Conservation (phyloP, 2,113 vertebrate genomes). For the Neolamprologus brichardi region DNA sequence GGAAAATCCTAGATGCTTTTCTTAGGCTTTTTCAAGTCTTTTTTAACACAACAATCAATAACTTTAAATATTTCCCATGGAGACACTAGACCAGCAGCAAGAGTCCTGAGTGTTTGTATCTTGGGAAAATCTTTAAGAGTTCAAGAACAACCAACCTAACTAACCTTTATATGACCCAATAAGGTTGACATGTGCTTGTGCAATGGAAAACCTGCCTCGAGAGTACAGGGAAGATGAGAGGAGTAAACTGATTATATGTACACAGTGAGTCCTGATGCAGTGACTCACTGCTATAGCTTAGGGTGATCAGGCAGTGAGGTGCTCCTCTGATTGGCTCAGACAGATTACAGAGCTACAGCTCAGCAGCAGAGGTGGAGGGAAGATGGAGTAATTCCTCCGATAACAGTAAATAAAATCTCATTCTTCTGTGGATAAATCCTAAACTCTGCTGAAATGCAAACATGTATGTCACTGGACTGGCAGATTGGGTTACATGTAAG, state of each 20-base stretch:
- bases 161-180: not conserved
- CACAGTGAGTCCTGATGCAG: not conserved
- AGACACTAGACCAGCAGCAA: not conserved
- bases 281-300: conserved; percentile 39
- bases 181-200: not conserved
- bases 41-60: not conserved
- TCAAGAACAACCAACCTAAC: not conserved
- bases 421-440: not conserved
- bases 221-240: not conserved
- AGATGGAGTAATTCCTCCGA: not conserved
- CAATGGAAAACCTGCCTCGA: not conserved
- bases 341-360: conserved; percentile 45
- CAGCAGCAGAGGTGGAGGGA: not conserved
- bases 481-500: not conserved
- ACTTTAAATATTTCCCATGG: not conserved
- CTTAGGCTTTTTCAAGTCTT: not conserved
- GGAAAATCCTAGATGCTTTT: not conserved
- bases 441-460: not conserved
- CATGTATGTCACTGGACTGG: not conserved
- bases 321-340: conserved; percentile 53
- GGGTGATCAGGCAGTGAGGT: not conserved
- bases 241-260: conserved; percentile 12
- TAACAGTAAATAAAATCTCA: not conserved
- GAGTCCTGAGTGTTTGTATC: not conserved
- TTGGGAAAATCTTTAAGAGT: not conserved